Conservation (phyloP, 2,797 vertebrate genomes). For the Mormyrus hasselquistii region DNA sequence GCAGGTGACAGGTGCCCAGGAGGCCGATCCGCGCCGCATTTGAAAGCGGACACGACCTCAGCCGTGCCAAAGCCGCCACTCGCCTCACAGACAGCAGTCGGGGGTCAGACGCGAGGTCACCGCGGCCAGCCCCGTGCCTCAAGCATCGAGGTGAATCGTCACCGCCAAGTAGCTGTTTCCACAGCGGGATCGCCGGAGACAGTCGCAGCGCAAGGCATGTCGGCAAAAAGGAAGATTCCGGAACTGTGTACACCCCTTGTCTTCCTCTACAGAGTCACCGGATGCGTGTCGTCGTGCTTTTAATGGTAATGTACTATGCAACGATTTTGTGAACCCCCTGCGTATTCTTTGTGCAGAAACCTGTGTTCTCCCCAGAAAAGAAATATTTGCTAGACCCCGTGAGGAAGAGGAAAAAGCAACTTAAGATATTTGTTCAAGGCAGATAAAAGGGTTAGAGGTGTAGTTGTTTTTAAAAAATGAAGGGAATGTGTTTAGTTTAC, state of each 20-base stretch:
- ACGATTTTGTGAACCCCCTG: background rate
- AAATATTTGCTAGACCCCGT: background rate
- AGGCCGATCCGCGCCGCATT: conserved; percentile 25
- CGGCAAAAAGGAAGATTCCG: conserved; percentile 33
- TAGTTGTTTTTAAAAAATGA: background rate
- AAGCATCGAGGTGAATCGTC: conserved; percentile 53
- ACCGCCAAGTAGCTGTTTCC: conserved; percentile 42
- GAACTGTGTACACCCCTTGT: background rate
- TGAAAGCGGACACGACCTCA: conserved; percentile 56
- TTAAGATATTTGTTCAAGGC: background rate
- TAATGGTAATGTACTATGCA: background rate
- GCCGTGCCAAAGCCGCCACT: conserved; percentile 42
- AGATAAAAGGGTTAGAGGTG: conserved; percentile 3
- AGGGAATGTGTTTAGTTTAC: conserved; percentile 1
- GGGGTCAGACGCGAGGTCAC: conserved; percentile 44
- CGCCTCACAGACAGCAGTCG: conserved; percentile 49
- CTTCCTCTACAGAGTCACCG: background rate
- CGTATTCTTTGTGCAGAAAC: background rate
- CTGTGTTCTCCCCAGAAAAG: background rate
- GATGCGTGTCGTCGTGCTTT: background rate
- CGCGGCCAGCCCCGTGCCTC: conserved; percentile 44
- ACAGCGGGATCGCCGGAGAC: conserved; percentile 43
- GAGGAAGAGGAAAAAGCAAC: background rate
- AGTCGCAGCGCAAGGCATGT: conserved; percentile 37
- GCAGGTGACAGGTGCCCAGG: background rate